Evolutionary conservation across 2,113 vertebrate genomes (phyloP), one percentile per base, ranked within the genome.

Genomic region (Phodopus roborovskii): DNA sequence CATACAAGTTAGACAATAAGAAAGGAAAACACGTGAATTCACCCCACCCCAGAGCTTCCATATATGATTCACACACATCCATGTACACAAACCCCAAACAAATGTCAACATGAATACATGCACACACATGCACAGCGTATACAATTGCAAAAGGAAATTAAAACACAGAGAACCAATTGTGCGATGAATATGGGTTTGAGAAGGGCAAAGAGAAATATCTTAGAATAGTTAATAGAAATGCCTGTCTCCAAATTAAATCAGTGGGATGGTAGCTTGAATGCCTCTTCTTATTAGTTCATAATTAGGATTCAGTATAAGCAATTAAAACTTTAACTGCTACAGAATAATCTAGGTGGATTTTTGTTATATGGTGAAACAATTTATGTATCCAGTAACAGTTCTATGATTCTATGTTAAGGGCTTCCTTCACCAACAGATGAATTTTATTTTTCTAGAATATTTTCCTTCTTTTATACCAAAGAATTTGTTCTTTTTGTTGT

Each of bases 191-290:
- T 88, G n/a, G 24, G 74, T 89, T 92, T 91, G 36, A 79, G 30
- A 92, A 94, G 39, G 7, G 39, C n/a, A 94, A 24, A 92, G 95
- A 97, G 90, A 92, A 93, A 90, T 73, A 24, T 85, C 77, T 91
- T 58, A 83, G 71, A 39, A 81, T 13, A 95, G 79, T 36, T 79
- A 91, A 91, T 88, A 95, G 68, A 88, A 84, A 93, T 94, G n/a
- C 79, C 26, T 92, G 16, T 85, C 91, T 90, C 68, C 73, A 94
- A 96, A 93, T 85, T 71, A 96, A 96, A 82, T 88, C 81, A 95
- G 92, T 87, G 28, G 70, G 90, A 60, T 90, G n/a, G 60, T 95
- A 48, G 58, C 87, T 95, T 90, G 96, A 95, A 96, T 91, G 60
- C 1, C 3, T 74, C 36, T 70, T 86, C 48, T 87, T 92, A 96